These are phyloP conservation scores for Zosterops japonicus DNA, from an alignment of 2,113 vertebrate genomes.

Conservation along the genomic window DNA sequence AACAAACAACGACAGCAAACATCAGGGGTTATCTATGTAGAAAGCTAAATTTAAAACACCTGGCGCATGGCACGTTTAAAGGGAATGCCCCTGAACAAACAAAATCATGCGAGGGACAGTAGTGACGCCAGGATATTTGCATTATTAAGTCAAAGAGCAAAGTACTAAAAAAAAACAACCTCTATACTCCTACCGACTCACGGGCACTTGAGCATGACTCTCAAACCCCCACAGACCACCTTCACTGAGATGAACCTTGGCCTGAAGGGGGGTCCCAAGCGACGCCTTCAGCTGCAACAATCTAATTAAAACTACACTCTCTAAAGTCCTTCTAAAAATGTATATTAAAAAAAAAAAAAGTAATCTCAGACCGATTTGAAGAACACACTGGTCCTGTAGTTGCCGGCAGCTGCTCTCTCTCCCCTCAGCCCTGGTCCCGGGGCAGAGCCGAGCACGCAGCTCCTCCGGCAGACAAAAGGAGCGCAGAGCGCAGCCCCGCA, in stretches of 20 bases:
- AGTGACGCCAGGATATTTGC: not conserved
- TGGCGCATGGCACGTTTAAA: not conserved
- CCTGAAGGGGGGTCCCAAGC: too few species aligned
- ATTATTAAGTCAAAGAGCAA: not conserved
- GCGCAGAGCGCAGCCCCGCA: not conserved
- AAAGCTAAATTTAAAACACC: not conserved
- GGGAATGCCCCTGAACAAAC: not conserved
- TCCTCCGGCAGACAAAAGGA: constrained; percentile 21
- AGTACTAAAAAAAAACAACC: not conserved
- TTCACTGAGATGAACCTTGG: not conserved
- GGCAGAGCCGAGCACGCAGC: not conserved
- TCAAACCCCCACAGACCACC: not conserved
- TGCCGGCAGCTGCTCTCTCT: not conserved
- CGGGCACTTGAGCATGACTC: not conserved
- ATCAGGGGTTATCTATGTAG: fast-evolving
- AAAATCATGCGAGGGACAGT: not conserved
- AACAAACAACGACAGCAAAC: not conserved
- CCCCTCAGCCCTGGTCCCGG: not conserved
- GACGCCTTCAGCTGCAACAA: not conserved
- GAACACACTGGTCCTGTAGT: not conserved
- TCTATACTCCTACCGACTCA: not conserved
- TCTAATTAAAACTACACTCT: not conserved
- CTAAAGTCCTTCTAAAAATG: not conserved
- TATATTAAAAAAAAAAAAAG: not conserved
- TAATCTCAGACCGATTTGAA: not conserved